Conservation (phyloP, 1,140 invertebrate genomes). For the Caerostris extrusa region DNA sequence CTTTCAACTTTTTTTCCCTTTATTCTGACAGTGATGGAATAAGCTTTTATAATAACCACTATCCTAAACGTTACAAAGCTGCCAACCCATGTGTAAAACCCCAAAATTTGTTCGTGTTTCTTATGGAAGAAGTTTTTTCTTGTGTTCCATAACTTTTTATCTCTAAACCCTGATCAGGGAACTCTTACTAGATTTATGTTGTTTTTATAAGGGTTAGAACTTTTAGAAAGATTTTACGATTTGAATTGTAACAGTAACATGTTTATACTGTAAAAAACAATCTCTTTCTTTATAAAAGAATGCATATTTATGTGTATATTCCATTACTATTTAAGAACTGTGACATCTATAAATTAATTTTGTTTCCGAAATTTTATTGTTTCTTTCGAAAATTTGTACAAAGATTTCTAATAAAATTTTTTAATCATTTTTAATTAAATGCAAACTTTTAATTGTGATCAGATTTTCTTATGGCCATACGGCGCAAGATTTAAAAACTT, state of each 20-base stretch:
- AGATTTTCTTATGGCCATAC: too few relatives aligned
- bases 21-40: constrained; percentile 68
- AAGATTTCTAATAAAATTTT: too few relatives aligned
- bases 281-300: too few relatives aligned
- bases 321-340: too few relatives aligned
- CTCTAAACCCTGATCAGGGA: neutral
- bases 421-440: too few relatives aligned
- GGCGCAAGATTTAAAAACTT: too few relatives aligned
- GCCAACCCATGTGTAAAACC: constrained; percentile 47
- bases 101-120: constrained; percentile 36
- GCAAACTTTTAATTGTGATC: too few relatives aligned
- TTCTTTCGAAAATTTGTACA: too few relatives aligned
- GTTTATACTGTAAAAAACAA: neutral
- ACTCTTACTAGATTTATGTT: constrained; percentile 21
- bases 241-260: neutral
- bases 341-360: too few relatives aligned
- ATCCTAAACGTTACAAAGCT: constrained; percentile 46
- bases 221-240: neutral
- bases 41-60: constrained; percentile 66
- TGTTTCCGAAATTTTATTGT: too few relatives aligned
- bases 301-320: too few relatives aligned
- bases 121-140: constrained; percentile 15
- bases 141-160: neutral
- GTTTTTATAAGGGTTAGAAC: neutral
- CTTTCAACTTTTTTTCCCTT: constrained; percentile 19